Evolutionary conservation across 2,888 invertebrate species (phyloP).

Genomic region (Helobdella robusta): DNA sequence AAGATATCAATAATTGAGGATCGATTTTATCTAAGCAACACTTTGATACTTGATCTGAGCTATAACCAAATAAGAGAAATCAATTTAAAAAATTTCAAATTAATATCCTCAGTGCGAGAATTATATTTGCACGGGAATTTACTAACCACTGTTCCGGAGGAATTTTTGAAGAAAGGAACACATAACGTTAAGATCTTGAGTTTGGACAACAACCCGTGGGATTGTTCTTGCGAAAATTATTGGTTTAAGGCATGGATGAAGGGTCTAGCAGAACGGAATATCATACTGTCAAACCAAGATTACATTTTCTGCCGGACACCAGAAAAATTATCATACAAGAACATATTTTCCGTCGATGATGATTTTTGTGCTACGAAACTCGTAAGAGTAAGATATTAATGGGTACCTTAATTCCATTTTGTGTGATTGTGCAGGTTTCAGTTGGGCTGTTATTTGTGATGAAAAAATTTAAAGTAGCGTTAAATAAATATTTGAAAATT

Average conservation of each 20-base stretch:
- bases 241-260: slow-evolving; percentile 24
- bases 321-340: background rate
- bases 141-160: background rate
- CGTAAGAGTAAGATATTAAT: background rate
- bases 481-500: slow-evolving; percentile 18
- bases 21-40: too few species aligned
- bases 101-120: background rate
- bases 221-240: slow-evolving; percentile 18
- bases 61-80: slow-evolving; percentile 9
- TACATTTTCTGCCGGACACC: slow-evolving; percentile 20
- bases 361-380: slow-evolving; percentile 4
- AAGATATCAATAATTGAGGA: too few species aligned
- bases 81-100: background rate
- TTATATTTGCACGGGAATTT: slow-evolving; percentile 20
- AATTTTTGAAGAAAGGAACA: background rate
- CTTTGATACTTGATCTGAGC: slow-evolving; percentile 17
- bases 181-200: background rate
- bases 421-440: background rate
- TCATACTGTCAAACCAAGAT: slow-evolving; percentile 1
- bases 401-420: background rate
- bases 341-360: slow-evolving; percentile 19
- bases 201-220: slow-evolving; percentile 22
- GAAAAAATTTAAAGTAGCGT: slow-evolving; percentile 13
- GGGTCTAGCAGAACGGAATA: too few species aligned
- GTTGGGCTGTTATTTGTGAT: background rate